phyloP scores from a whole-genome alignment of 2,888 invertebrate genomes.

The Dryobota labecula region DNA sequence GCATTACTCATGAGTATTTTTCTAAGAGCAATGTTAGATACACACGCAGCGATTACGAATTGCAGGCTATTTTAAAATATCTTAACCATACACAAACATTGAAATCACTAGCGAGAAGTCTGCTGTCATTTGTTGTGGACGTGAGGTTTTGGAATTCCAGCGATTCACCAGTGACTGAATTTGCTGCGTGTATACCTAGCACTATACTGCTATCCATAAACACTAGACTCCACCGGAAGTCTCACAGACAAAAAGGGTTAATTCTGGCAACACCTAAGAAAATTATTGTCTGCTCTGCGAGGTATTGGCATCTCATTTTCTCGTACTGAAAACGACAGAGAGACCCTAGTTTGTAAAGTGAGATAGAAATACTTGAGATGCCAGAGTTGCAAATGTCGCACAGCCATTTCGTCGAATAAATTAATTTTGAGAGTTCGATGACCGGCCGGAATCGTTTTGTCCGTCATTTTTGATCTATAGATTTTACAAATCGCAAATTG shows the following conservation, averaged over 20 bases:
- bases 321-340: neutral
- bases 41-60: too few relatives aligned
- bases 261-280: conserved; percentile 21
- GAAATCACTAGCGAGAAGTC: too few relatives aligned
- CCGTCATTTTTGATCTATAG: conserved; percentile 85
- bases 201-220: conserved; percentile 21
- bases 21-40: too few relatives aligned
- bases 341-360: conserved; percentile 10
- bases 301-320: conserved; percentile 36
- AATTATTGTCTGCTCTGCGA: neutral
- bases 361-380: conserved; percentile 50
- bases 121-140: too few relatives aligned
- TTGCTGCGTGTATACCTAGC: too few relatives aligned
- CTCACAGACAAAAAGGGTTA: neutral
- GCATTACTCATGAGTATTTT: too few relatives aligned
- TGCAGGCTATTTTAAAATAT: too few relatives aligned
- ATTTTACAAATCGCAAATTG: conserved; percentile 75
- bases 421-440: conserved; percentile 74
- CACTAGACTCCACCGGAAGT: conserved; percentile 49
- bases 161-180: too few relatives aligned
- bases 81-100: too few relatives aligned
- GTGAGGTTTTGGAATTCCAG: too few relatives aligned
- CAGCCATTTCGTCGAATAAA: conserved; percentile 56
- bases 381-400: conserved; percentile 45
- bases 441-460: conserved; percentile 80